phyloP scores from a whole-genome alignment of 2,797 vertebrate genomes.

The Leucoraja ocellata region DNA sequence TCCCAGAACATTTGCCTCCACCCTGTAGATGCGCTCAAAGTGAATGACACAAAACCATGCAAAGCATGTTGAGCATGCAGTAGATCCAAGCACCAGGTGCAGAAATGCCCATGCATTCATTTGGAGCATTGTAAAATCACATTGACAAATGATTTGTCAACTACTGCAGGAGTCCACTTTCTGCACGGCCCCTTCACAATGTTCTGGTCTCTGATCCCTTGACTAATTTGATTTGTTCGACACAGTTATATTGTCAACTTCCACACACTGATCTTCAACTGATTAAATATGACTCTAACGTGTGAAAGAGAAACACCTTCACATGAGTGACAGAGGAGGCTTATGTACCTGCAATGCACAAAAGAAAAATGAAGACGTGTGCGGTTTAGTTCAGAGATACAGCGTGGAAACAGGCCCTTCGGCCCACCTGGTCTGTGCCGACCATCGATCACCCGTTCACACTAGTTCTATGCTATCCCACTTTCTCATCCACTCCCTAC shows the following conservation, averaged over 20 bases:
- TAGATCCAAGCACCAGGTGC: neutral
- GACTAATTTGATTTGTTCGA: neutral
- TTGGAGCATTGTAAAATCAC: constrained; percentile 11
- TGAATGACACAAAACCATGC: neutral
- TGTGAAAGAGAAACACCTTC: neutral
- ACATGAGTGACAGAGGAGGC: neutral
- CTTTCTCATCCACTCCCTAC: too few species aligned
- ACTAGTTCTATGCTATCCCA: too few species aligned
- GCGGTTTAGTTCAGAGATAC: too few species aligned
- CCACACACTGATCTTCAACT: neutral
- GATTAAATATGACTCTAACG: neutral
- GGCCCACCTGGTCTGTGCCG: too few species aligned
- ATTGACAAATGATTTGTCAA: neutral
- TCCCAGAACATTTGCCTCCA: neutral
- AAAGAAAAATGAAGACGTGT: neutral
- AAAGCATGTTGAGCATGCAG: neutral
- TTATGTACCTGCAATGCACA: neutral
- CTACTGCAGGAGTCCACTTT: neutral
- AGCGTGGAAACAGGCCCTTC: too few species aligned
- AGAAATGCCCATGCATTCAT: neutral
- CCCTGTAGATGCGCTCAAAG: neutral
- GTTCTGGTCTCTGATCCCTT: neutral
- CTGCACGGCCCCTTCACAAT: neutral
- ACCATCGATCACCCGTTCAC: too few species aligned
- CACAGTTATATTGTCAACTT: neutral